Evolutionary conservation across 2,113 vertebrate genomes (phyloP).

Genomic region (Nematolebias whitei): DNA sequence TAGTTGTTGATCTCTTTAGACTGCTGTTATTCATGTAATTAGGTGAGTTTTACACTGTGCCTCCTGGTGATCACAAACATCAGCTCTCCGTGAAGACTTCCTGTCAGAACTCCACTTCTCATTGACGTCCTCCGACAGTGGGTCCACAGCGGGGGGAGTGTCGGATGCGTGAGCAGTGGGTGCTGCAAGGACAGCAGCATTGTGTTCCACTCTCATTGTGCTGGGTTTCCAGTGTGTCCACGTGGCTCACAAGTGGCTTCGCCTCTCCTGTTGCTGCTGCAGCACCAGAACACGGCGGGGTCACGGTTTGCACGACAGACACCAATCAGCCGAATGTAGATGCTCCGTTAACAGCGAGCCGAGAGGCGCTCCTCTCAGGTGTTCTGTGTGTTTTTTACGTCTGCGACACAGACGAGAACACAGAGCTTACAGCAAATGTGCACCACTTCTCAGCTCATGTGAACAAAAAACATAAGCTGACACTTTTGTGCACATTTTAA

Average conservation of each 20-base stretch:
- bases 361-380: slow-evolving; percentile 39
- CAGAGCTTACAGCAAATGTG: slow-evolving; percentile 13
- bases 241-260: slow-evolving; percentile 43
- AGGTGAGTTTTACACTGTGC: not conserved
- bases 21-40: not conserved
- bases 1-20: too few relatives aligned
- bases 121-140: slow-evolving; percentile 33
- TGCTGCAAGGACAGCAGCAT: slow-evolving; percentile 44
- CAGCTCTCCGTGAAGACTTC: slow-evolving; percentile 19
- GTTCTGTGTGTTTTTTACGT: slow-evolving; percentile 11
- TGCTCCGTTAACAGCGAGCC: slow-evolving; percentile 8
- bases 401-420: slow-evolving; percentile 37
- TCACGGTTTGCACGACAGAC: slow-evolving; percentile 57
- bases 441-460: not conserved
- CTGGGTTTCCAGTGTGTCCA: slow-evolving; percentile 54
- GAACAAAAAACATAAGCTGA: not conserved
- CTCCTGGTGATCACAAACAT: slow-evolving; percentile 44
- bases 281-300: slow-evolving; percentile 31
- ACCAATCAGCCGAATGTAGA: slow-evolving; percentile 63
- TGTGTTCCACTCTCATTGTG: slow-evolving; percentile 51
- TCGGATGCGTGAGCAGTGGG: slow-evolving; percentile 21
- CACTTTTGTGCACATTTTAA: not conserved
- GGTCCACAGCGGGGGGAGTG: not conserved
- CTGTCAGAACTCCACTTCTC: slow-evolving; percentile 44
- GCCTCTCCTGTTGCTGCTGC: slow-evolving; percentile 29